Conservation (phyloP, 2,797 vertebrate genomes). For the Rhincodon typus region DNA sequence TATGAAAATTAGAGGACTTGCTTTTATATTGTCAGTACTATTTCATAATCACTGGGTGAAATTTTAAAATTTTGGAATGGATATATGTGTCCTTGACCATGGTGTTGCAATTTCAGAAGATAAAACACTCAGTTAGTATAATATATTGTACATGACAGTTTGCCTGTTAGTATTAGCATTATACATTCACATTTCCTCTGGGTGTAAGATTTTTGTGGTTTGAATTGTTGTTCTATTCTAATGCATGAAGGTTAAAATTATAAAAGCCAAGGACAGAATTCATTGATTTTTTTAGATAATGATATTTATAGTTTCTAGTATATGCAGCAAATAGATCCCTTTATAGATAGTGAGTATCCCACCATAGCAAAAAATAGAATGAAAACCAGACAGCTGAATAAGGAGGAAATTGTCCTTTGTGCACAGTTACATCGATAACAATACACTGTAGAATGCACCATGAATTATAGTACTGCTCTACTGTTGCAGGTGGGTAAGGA, state of each 20-base stretch:
- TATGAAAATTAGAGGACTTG: not conserved
- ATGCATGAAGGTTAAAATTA: not conserved
- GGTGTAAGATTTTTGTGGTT: not conserved
- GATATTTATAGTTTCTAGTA: not conserved
- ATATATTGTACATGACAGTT: constrained; percentile 40
- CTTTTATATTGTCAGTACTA: not conserved
- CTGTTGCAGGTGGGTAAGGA: not conserved
- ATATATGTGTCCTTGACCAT: constrained; percentile 37
- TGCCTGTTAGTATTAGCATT: constrained; percentile 39
- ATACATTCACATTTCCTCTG: not conserved
- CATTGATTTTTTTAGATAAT: not conserved
- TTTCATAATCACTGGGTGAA: constrained; percentile 17
- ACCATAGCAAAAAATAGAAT: not conserved
- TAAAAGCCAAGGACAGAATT: constrained; percentile 16
- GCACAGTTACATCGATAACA: not conserved
- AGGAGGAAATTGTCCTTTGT: not conserved
- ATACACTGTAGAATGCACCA: not conserved
- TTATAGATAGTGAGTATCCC: not conserved
- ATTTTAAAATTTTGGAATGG: not conserved
- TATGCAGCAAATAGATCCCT: not conserved
- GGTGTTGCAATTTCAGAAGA: constrained; percentile 39
- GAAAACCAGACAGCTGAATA: not conserved
- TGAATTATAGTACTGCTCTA: not conserved
- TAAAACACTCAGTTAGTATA: constrained; percentile 34
- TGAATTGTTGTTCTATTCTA: not conserved